Conservation (phyloP, 2,113 vertebrate species). For the Lepidothrix coronata region DNA sequence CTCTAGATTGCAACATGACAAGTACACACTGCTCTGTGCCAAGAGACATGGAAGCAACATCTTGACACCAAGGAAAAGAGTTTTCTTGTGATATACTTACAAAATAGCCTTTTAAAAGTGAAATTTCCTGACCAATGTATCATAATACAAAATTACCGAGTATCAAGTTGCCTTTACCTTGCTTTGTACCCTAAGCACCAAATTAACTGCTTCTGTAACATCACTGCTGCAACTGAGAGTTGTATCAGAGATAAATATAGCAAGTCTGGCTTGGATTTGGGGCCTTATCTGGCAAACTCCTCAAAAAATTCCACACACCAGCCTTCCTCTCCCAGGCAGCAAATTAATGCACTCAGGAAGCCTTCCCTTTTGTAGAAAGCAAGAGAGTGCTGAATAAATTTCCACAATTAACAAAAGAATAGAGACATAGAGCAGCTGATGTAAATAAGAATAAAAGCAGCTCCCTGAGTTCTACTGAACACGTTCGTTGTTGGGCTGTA, state of each 20-base stretch:
- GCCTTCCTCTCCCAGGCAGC: not conserved
- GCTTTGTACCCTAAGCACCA: not conserved
- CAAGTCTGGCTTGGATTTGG: not conserved
- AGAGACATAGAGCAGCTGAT: not conserved
- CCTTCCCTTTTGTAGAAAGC: not conserved
- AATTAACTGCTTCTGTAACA: not conserved
- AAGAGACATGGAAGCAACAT: not conserved
- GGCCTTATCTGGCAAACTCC: not conserved
- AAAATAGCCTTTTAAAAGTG: not conserved
- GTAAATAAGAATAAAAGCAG: not conserved
- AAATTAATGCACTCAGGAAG: not conserved
- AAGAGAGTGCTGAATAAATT: not conserved
- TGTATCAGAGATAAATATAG: conserved; percentile 11
- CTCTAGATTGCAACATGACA: not conserved
- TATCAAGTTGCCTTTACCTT: not conserved
- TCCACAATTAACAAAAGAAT: not conserved
- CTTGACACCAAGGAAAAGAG: not conserved
- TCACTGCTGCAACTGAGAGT: not conserved
- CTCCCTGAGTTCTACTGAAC: not conserved
- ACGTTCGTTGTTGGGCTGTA: not conserved
- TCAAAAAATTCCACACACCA: not conserved
- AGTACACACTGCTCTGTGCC: not conserved
- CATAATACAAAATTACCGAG: not conserved
- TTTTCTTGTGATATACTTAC: not conserved
- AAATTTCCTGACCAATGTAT: not conserved